These are phyloP conservation scores for Aplochiton taeniatus DNA, from an alignment of 2,797 vertebrate species.

Conservation along the genomic window DNA sequence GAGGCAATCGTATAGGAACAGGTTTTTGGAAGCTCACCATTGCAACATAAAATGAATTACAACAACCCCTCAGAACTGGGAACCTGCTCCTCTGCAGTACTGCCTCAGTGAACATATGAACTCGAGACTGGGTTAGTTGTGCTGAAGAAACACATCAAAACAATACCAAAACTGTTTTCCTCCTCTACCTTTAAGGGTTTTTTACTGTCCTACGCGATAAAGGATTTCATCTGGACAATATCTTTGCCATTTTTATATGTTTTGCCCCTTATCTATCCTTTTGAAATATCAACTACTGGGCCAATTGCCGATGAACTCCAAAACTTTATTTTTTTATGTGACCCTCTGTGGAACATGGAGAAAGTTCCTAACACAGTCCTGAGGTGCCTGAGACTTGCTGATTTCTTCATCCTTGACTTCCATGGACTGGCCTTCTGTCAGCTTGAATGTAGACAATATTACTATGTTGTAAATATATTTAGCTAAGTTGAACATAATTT, in stretches of 20 bases:
- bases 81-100: not conserved
- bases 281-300: conserved; percentile 6
- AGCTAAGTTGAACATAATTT: too few species aligned
- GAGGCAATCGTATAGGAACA: not conserved
- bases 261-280: not conserved
- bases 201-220: too few species aligned
- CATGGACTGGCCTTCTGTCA: not conserved
- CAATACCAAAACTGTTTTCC: too few species aligned
- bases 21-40: not conserved
- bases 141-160: not conserved
- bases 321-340: too few species aligned
- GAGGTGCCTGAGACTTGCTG: not conserved
- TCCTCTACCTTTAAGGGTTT: too few species aligned
- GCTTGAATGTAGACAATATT: not conserved
- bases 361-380: conserved; percentile 23
- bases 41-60: not conserved
- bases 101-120: not conserved
- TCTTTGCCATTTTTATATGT: not conserved
- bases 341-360: conserved; percentile 42
- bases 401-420: not conserved
- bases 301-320: too few species aligned
- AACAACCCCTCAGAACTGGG: not conserved
- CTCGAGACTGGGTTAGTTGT: conserved; percentile 11
- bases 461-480: too few species aligned
- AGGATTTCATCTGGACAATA: too few species aligned